Base-by-base conservation (phyloP, 2,888 invertebrate genomes). In the Neocrepidodera transversa region DNA sequence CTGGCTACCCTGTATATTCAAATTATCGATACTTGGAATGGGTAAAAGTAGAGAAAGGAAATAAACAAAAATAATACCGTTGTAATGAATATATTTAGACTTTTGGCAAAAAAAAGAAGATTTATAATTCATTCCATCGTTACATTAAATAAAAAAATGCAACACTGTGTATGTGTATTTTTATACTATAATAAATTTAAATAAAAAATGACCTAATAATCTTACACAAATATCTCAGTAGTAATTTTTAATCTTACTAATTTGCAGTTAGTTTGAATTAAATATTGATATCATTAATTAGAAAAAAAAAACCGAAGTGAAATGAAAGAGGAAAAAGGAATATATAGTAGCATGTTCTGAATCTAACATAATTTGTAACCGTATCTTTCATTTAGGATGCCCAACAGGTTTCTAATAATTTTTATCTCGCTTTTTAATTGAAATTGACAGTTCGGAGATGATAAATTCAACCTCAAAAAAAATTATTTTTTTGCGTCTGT, bases 371-470 rank as follows among this genome's bases (percentile, higher is more conserved):
- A 50, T 50, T 50, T 50, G 50, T 50, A 40, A 38, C 28, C 50
- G 50, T 50, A 50, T 50, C 51, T 51, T 51, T 58, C 40, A 43
- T 43, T 62, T 58, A 58, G 58, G 58, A 63, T 63, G 53, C 55
- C 55, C 59, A 65, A 62, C 64, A 59, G 60, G 64, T 65, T 63
- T 50, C 23, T 16, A 26, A 64, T 64, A 67, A 66, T 67, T 64
- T 63, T 65, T 64, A 63, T 51, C 63, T 65, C 60, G 55, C 62
- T 61, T 63, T 66, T 64, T 68, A 69, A 69, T 69, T 64, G 67
- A 67, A 67, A 66, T 63, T 65, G 67, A 70, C 68, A 66, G 65
- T 62, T 65, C 60, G 38, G 56, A 65, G 68, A 66, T 66, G 62
- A 66, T 64, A 66, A 63, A 67, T 67, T 55, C 65, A 57, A 65